phyloP scores from a whole-genome alignment of 2,888 invertebrate genomes.

The Platycnemis pennipes region DNA sequence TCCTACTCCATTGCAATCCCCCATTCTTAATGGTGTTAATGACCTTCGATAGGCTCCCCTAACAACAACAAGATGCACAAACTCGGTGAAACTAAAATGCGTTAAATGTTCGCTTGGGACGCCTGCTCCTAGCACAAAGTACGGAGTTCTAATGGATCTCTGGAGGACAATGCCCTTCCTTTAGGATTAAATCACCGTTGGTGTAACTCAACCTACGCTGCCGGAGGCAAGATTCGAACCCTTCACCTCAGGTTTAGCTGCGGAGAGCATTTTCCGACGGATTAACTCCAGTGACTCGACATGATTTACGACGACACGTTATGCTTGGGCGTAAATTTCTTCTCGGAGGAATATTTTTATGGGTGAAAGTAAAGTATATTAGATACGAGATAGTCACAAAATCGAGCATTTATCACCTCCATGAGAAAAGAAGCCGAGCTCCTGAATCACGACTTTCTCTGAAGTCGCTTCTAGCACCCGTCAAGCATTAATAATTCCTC shows the following conservation, averaged over 20 bases:
- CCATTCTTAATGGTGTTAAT: too few relatives aligned
- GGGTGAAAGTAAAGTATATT: not conserved
- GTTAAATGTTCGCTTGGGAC: too few relatives aligned
- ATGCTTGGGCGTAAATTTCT: not conserved
- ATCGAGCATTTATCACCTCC: not conserved
- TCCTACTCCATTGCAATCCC: too few relatives aligned
- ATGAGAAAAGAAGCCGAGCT: not conserved
- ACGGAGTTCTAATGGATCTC: not conserved
- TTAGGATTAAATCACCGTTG: not conserved
- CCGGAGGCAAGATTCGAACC: not conserved
- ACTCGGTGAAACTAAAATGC: too few relatives aligned
- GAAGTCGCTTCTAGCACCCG: not conserved
- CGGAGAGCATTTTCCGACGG: not conserved
- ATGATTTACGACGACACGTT: conserved; percentile 14
- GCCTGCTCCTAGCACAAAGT: not conserved
- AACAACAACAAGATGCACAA: too few relatives aligned
- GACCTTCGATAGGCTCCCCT: too few relatives aligned
- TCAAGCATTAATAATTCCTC: not conserved
- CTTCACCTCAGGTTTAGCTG: not conserved
- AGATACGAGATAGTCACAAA: not conserved
- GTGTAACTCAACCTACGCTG: not conserved
- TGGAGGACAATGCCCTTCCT: not conserved
- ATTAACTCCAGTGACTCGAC: not conserved
- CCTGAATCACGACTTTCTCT: not conserved
- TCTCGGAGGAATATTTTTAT: not conserved